Evolutionary conservation across 2,113 vertebrate species (phyloP), one percentile per base, ranked within the genome.

Genomic region (Xenopus laevis): DNA sequence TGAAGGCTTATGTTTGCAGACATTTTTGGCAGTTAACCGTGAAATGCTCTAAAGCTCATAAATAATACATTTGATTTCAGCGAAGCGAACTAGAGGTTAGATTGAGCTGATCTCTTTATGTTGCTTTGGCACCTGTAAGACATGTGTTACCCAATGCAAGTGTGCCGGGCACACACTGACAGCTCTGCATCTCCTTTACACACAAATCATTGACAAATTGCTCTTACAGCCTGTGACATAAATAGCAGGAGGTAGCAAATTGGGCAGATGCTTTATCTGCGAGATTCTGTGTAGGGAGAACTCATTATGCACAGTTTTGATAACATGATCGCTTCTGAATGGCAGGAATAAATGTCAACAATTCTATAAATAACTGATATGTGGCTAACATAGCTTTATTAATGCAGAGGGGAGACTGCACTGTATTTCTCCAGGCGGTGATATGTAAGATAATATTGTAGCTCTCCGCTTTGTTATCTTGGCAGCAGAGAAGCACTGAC

Each of bases 161-260:
- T n/a, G 6, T 55, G 10, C 17, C 4, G 13, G 3, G 17, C 16
- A 17, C 17, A 15, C 2, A 4, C 15, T 55, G 46, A 55, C 13
- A 63, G 13, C 61, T 16, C 23, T 13, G 61, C 61, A 33, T 13
- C 33, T 10, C 17, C 63, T 44, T 30, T 45, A 17, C 12, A 16
- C 17, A 21, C 33, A 45, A 44, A 65, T 45, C 17, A 65, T 18
- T 30, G 23, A 17, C 16, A 44, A 57, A 58, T 44, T 59, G n/a
- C 8, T 40, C 21, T 45, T 65, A 45, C 63, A 20, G 68, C 68
- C 18, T 33, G 65, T 13, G 65, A 66, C 45, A 47, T 50, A 66
- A 66, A 50, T 23, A 23, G 65, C 65, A 47, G 65, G 65, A 18
- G 47, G 44, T 50, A 13, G 16, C 13, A 45, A 44, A 44, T 45